Percentiles rank a stretch among this genome's conserved stretches.
Evolutionary conservation across 2,888 invertebrate species (phyloP).

Genomic region (Galerucella calmariensis): DNA sequence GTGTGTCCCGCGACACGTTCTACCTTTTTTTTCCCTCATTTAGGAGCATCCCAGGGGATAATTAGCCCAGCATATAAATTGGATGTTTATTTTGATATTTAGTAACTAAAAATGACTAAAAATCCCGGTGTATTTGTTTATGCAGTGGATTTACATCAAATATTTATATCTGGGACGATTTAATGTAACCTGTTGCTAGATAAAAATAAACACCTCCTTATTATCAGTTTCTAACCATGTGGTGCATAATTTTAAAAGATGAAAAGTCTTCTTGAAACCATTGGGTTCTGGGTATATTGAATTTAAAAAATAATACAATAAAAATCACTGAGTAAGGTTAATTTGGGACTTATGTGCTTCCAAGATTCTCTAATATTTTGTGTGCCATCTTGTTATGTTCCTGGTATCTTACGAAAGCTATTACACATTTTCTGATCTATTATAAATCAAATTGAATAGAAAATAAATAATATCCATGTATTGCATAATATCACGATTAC

Average conservation of each 20-base stretch:
- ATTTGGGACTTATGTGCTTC: too few relatives aligned
- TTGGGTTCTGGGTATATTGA: too few relatives aligned
- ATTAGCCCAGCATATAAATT: neutral
- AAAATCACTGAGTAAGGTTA: too few relatives aligned
- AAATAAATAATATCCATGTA: neutral
- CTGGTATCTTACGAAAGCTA: too few relatives aligned
- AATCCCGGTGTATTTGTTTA: conserved; percentile 3
- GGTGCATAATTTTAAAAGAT: conserved; percentile 1
- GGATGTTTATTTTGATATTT: neutral
- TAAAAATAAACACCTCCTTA: neutral
- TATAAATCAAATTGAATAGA: neutral
- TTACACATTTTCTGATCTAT: neutral
- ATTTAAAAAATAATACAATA: too few relatives aligned
- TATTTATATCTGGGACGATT: neutral
- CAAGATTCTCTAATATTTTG: neutral
- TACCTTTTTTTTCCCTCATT: too few relatives aligned
- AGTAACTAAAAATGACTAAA: neutral
- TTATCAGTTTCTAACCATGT: neutral
- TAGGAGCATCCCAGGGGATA: too few relatives aligned
- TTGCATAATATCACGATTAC: neutral
- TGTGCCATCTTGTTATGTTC: too few relatives aligned
- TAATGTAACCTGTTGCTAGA: conserved; percentile 3
- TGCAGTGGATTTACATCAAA: neutral
- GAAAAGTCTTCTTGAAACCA: neutral
- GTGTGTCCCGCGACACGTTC: too few relatives aligned